phyloP scores from a whole-genome alignment of 2,888 invertebrate species.

The Lasioglossum villosulum region DNA sequence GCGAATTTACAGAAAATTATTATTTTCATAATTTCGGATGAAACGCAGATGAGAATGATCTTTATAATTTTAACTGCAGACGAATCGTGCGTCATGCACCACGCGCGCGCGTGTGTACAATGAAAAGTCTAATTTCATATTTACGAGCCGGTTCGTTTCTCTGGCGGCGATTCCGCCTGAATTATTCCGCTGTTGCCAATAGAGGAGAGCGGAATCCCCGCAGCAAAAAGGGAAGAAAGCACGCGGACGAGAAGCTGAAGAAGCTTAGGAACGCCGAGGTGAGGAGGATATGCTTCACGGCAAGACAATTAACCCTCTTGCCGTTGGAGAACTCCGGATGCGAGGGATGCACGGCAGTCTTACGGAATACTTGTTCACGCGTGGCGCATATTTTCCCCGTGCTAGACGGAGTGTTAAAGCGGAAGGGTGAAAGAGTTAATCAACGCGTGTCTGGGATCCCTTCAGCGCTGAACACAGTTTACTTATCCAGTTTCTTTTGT shows the following conservation, averaged over 20 bases:
- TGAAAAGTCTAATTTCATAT: neutral
- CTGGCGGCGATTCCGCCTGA: neutral
- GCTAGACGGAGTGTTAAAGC: slow-evolving; percentile 12
- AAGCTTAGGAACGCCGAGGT: neutral
- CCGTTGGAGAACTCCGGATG: slow-evolving; percentile 8
- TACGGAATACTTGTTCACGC: slow-evolving; percentile 17
- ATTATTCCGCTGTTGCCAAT: slow-evolving; percentile 15
- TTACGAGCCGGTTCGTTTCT: neutral
- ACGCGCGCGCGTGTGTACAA: neutral
- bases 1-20: neutral
- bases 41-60: too few species aligned
- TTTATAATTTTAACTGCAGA: neutral
- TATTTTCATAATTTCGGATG: neutral
- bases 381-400: slow-evolving; percentile 18
- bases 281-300: slow-evolving; percentile 1
- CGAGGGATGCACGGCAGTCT: slow-evolving; percentile 18
- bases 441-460: slow-evolving; percentile 14
- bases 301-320: slow-evolving; percentile 4
- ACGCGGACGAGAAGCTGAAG: neutral
- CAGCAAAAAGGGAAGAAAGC: neutral
- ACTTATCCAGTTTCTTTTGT: neutral
- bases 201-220: neutral
- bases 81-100: too few species aligned
- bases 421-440: slow-evolving; percentile 13
- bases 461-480: neutral